These are phyloP conservation scores for Cylloceria caligata DNA, from an alignment of 2,888 invertebrate genomes.

Conservation along the genomic window DNA sequence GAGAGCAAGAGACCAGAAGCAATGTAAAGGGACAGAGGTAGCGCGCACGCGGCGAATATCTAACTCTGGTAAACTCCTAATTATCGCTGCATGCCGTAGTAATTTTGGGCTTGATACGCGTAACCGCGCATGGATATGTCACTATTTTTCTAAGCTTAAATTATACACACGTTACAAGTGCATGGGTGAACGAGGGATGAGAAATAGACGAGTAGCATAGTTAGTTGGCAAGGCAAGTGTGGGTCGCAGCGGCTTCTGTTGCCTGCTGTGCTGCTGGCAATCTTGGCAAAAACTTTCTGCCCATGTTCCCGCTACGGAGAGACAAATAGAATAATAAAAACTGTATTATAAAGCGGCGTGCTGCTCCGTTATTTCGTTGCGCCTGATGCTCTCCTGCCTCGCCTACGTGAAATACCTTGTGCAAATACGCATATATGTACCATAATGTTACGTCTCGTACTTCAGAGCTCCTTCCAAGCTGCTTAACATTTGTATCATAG, in stretches of 20 bases:
- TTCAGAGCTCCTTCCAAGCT: slow-evolving; percentile 6
- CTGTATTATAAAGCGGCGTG: slow-evolving; percentile 74
- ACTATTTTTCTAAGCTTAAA: slow-evolving; percentile 70
- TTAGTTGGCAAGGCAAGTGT: slow-evolving; percentile 8
- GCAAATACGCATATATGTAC: slow-evolving; percentile 5
- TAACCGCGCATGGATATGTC: slow-evolving; percentile 70
- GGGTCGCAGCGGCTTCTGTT: slow-evolving; percentile 22
- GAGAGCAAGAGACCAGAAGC: slow-evolving; percentile 52
- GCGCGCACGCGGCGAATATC: slow-evolving; percentile 67
- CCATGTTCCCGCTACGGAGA: slow-evolving; percentile 53
- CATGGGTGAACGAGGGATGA: slow-evolving; percentile 40
- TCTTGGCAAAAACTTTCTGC: slow-evolving; percentile 61
- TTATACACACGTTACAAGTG: slow-evolving; percentile 68
- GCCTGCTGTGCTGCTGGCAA: slow-evolving; percentile 36
- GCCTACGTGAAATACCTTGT: slow-evolving; percentile 13
- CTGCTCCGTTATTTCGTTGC: slow-evolving; percentile 62
- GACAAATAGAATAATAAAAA: slow-evolving; percentile 83
- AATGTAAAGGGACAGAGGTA: slow-evolving; percentile 7
- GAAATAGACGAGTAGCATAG: slow-evolving; percentile 22
- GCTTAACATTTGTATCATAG: slow-evolving; percentile 38
- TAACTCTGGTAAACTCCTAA: slow-evolving; percentile 77
- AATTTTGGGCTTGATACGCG: slow-evolving; percentile 75
- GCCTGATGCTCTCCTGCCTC: slow-evolving; percentile 27
- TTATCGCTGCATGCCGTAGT: slow-evolving; percentile 74
- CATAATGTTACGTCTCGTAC: slow-evolving; percentile 13